Conservation (phyloP, 2,797 vertebrate species). For the Hydrophis major region DNA sequence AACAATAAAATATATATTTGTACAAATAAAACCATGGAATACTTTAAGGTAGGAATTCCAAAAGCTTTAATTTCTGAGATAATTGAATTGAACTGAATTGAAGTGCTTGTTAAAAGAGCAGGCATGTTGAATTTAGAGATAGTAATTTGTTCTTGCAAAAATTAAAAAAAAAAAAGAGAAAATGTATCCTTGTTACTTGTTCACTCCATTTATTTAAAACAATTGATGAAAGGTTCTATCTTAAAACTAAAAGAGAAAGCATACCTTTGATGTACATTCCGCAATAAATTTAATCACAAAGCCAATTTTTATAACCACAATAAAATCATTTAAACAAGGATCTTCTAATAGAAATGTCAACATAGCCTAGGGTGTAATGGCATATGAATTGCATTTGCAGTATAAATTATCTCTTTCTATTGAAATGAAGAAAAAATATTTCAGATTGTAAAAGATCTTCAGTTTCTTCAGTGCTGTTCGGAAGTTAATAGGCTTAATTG, state of each 20-base stretch:
- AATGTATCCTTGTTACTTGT: neutral
- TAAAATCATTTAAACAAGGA: rapidly evolving
- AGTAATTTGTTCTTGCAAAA: neutral
- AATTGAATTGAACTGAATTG: neutral
- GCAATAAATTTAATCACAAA: neutral
- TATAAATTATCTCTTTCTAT: neutral
- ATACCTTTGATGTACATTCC: neutral
- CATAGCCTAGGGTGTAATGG: neutral
- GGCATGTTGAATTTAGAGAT: neutral
- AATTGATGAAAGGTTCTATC: neutral
- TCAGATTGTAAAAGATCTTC: neutral
- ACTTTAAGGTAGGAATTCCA: neutral
- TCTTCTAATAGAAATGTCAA: neutral
- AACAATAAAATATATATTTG: neutral
- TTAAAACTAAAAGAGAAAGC: neutral
- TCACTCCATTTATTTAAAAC: slow-evolving; percentile 3
- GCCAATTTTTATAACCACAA: neutral
- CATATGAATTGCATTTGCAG: slow-evolving; percentile 13
- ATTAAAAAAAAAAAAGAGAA: neutral
- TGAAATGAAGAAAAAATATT: neutral
- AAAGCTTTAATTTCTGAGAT: neutral
- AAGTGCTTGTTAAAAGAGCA: neutral
- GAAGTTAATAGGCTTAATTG: neutral
- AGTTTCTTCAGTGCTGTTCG: neutral
- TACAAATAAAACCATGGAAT: neutral